Evolutionary conservation across 2,888 invertebrate genomes (phyloP).

Genomic region (Eristalis tenax): DNA sequence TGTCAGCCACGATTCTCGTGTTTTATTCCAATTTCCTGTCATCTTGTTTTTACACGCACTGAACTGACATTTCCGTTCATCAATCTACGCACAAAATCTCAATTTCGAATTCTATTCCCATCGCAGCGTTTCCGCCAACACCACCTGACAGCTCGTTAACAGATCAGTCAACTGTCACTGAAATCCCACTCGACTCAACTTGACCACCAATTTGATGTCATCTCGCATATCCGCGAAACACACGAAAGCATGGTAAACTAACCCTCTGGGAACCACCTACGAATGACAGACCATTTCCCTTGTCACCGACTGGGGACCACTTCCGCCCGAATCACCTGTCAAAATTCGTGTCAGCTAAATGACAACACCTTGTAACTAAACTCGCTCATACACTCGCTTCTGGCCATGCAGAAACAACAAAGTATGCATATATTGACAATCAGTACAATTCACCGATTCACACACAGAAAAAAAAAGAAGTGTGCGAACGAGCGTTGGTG

Average conservation of each 20-base stretch:
- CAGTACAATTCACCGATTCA: constrained; percentile 48
- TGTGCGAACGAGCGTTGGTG: constrained; percentile 48
- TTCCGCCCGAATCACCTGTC: constrained; percentile 44
- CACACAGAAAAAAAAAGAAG: constrained; percentile 2
- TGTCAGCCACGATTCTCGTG: background rate
- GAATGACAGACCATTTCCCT: background rate
- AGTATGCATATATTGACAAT: constrained; percentile 33
- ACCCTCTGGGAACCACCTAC: background rate
- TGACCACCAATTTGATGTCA: background rate
- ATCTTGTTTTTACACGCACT: background rate
- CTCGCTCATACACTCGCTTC: background rate
- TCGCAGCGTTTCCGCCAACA: background rate
- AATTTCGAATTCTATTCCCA: background rate
- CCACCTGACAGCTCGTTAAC: background rate
- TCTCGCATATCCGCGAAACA: background rate
- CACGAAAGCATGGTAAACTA: background rate
- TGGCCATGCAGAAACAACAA: background rate
- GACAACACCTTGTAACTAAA: constrained; percentile 32
- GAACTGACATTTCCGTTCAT: background rate
- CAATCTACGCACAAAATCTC: background rate
- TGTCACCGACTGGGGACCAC: background rate
- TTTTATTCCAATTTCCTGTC: background rate
- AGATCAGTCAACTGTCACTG: background rate
- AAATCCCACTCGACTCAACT: background rate
- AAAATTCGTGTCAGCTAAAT: constrained; percentile 42